These are phyloP conservation scores for Noctua janthina DNA, from an alignment of 2,888 invertebrate genomes.

Conservation along the genomic window DNA sequence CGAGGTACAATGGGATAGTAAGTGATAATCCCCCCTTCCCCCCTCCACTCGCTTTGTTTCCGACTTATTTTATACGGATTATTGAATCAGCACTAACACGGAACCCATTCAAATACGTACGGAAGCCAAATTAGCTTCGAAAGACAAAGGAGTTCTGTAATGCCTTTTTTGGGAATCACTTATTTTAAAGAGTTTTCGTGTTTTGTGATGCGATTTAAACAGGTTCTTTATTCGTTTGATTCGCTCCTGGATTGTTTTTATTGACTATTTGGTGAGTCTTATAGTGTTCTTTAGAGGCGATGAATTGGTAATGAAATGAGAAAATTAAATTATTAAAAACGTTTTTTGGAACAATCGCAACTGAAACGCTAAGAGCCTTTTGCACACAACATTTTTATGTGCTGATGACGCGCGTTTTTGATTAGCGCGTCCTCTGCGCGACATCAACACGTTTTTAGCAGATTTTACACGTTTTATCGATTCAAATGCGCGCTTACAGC, in stretches of 20 bases:
- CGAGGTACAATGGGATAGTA: slow-evolving; percentile 52
- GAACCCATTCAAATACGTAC: slow-evolving; percentile 46
- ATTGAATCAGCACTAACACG: slow-evolving; percentile 61
- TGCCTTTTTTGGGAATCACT: slow-evolving; percentile 28
- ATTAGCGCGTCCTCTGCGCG: no score
- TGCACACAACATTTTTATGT: no score
- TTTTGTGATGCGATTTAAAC: slow-evolving; percentile 15
- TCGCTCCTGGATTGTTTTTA: background rate
- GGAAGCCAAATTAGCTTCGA: slow-evolving; percentile 43
- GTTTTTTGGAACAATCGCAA: background rate
- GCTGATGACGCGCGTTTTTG: no score
- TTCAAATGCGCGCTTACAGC: no score
- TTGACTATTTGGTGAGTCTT: background rate
- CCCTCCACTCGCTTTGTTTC: slow-evolving; percentile 44
- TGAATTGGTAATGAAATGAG: background rate
- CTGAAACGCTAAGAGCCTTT: background rate
- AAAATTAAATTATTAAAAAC: background rate
- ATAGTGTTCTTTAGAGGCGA: background rate
- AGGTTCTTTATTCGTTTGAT: background rate
- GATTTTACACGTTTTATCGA: no score
- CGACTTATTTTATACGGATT: slow-evolving; percentile 57
- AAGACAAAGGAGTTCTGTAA: slow-evolving; percentile 47
- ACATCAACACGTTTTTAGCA: no score
- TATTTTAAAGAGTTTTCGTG: slow-evolving; percentile 34
- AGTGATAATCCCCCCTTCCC: slow-evolving; percentile 55